Evolutionary conservation across 2,113 vertebrate genomes (phyloP), one percentile per base, ranked within the genome.

Genomic region (Neogale vison): DNA sequence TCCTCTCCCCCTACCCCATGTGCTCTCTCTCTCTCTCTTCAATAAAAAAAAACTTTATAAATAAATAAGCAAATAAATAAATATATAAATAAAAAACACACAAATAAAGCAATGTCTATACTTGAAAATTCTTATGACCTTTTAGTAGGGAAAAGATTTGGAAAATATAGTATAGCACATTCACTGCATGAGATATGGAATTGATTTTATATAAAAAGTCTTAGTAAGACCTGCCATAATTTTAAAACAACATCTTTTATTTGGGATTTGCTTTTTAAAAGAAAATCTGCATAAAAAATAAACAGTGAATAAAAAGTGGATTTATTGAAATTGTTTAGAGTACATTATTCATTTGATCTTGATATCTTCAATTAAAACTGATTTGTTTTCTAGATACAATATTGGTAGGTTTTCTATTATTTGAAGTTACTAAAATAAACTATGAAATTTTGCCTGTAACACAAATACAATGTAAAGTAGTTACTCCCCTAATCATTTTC

Each of bases 401-500:
- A 67, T 52, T 87, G 24, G 26, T 80, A 61, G 63, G 29, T n/a
- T 93, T 81, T 87, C 79, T 86, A 61, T 90, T 61, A 81, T 61
- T 69, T 77, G 6, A 10, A 52, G 8, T 90, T 91, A 95, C 10
- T 92, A 77, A 86, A 97, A 86, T 83, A 97, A 97, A 98, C 97
- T 96, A 55, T 11, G 82, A 47, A 97, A 84, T 69, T 93, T 87
- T 80, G 17, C 55, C 79, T 74, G 13, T 89, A 92, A 97, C 65
- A 96, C 21, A 96, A 95, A 77, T 63, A 67, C 90, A 57, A 92
- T 88, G n/a, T 91, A 97, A 97, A 90, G 71, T 84, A 61, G 9
- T 95, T 97, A 77, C 45, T 86, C 82, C 79, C 95, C 96, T 55
- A 98, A 96, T 95, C 74, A 92, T 94, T 95, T 87, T 88, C 93